Base-by-base conservation (phyloP, 2,113 vertebrate species). In the Paramisgurnus dabryanus region DNA sequence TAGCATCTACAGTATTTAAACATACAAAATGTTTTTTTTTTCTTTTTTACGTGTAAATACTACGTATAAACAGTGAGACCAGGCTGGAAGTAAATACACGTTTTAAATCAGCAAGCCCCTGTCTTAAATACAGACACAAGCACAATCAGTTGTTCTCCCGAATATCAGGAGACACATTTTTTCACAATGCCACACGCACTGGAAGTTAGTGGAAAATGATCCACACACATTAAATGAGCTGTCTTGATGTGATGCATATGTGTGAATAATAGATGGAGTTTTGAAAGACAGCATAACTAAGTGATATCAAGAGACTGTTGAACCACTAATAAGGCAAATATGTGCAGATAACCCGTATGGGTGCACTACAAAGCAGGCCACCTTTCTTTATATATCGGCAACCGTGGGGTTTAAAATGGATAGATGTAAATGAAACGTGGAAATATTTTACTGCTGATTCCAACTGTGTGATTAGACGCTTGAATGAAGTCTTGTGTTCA, bases 221-320 rank as follows among this genome's bases (percentile, higher is more conserved):
- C 67, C 53, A 63, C 15, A 45, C 55, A 18, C 45, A 78, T 79
- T 57, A 68, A 67, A 66, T 43, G 4, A 47, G 72, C 65, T 80
- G 70, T 67, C 58, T 71, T 67, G 13, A 45, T 72, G 27, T 43
- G 15, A 75, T 76, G 63, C 73, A 74, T 72, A 39, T 78, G 66
- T 40, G 43, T 85, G 41, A 80, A 87, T 85, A 77, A 86, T 86
- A 76, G 45, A 87, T 83, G 58, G 47, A 41, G 55, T 86, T 84
- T 87, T 82, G 47, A 83, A 73, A 85, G 67, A 69, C 67, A 65
- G 76, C 65, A 73, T 79, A 77, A 75, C 49, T 5, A 72, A 79
- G 68, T 80, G 60, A 85, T 81, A 57, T 68, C 73, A 66, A 7
- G 81, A 75, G 68, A 83, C 63, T 50, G n/a, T 27, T 76, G 41